Conservation (phyloP, 2,113 vertebrate genomes). For the Hemichromis elongatus region DNA sequence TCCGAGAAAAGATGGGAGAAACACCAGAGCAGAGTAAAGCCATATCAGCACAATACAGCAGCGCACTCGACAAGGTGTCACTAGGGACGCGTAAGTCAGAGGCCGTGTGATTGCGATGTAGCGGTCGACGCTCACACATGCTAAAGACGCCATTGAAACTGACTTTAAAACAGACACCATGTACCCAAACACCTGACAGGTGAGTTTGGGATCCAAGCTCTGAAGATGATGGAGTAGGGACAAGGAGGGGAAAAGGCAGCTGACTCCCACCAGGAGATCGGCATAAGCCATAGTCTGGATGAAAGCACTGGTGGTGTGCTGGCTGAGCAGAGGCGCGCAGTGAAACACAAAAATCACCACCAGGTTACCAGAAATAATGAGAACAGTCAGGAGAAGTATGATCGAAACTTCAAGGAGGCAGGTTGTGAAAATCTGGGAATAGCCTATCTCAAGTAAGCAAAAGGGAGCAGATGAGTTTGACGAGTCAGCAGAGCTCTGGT, state of each 20-base stretch:
- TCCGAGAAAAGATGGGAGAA: constrained; percentile 88
- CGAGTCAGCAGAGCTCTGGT: constrained; percentile 78
- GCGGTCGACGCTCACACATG: constrained; percentile 94
- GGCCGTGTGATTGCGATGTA: constrained; percentile 94
- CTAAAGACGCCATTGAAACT: constrained; percentile 92
- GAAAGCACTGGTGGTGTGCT: constrained; percentile 96
- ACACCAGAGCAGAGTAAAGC: constrained; percentile 91
- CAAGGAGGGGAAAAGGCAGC: constrained; percentile 93
- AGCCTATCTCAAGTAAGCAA: constrained; percentile 88
- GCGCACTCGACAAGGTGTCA: constrained; percentile 90
- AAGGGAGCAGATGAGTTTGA: constrained; percentile 80
- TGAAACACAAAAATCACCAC: constrained; percentile 98
- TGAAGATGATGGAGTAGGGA: constrained; percentile 86
- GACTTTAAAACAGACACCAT: constrained; percentile 96
- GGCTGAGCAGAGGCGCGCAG: constrained; percentile 94
- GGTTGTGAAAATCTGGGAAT: constrained; percentile 82
- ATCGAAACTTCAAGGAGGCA: constrained; percentile 91
- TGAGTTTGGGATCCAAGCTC: constrained; percentile 82
- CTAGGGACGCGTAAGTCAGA: constrained; percentile 86
- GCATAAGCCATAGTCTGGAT: constrained; percentile 99
- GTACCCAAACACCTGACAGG: constrained; percentile 93
- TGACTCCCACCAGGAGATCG: constrained; percentile 93
- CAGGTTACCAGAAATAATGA: constrained; percentile 94
- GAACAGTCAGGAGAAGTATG: constrained; percentile 89
- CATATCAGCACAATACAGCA: constrained; percentile 90